phyloP scores from a whole-genome alignment of 2,797 vertebrate genomes.

The Poecilia velifera region DNA sequence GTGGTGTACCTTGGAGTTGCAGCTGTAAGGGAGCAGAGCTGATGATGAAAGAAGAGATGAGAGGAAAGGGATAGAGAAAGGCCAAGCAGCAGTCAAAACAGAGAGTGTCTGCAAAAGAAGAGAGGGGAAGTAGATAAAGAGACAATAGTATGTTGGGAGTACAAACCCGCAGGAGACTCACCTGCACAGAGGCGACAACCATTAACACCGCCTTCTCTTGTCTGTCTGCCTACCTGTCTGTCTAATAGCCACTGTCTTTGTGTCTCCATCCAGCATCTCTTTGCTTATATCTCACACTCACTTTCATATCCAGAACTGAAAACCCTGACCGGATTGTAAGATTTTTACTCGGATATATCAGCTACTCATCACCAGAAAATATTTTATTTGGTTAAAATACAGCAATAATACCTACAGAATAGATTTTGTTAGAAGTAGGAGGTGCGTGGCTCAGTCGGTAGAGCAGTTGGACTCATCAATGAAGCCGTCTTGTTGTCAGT shows the following conservation, averaged over 20 bases:
- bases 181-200: conserved; percentile 69
- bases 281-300: conserved; percentile 7
- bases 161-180: conserved; percentile 76
- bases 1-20: conserved; percentile 17
- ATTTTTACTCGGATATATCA: neutral
- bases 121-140: conserved; percentile 83
- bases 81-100: conserved; percentile 77
- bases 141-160: conserved; percentile 76
- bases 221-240: conserved; percentile 40
- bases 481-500: neutral
- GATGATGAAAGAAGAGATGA: conserved; percentile 51
- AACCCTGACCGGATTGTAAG: neutral
- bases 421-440: neutral
- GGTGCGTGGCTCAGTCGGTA: neutral
- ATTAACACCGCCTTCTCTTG: conserved; percentile 32
- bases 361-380: neutral
- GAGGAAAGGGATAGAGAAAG: conserved; percentile 31
- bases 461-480: neutral
- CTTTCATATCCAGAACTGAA: conserved; percentile 3
- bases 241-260: conserved; percentile 39
- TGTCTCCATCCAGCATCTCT: neutral
- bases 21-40: conserved; percentile 43
- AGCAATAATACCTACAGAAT: neutral
- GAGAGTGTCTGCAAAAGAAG: conserved; percentile 64
- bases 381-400: neutral